These are phyloP conservation scores for Enteromius unitaeniatus DNA, from an alignment of 2,797 vertebrate species.

Conservation along the genomic window DNA sequence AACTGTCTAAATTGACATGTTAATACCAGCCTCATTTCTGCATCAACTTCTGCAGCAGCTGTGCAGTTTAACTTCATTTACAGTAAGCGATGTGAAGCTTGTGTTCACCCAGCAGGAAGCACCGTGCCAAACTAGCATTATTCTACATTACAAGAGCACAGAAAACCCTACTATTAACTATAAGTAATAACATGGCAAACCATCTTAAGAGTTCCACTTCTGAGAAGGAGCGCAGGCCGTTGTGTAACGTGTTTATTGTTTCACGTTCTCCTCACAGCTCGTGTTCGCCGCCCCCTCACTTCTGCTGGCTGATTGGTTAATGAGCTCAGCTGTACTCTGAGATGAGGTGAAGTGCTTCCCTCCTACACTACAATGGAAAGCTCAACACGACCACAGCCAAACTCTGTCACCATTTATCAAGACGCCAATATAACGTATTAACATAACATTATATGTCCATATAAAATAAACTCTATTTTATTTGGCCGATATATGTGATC, in stretches of 20 bases:
- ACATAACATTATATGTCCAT: neutral
- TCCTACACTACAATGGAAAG: constrained; percentile 69
- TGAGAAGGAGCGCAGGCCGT: constrained; percentile 21
- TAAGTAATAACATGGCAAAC: neutral
- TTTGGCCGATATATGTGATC: neutral
- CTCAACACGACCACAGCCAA: constrained; percentile 55
- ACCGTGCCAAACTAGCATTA: neutral
- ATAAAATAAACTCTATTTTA: neutral
- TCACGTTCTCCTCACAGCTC: constrained; percentile 60
- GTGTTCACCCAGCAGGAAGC: neutral
- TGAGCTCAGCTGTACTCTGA: constrained; percentile 64
- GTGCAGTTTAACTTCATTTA: neutral
- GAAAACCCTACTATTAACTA: neutral
- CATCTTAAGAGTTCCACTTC: constrained; percentile 15
- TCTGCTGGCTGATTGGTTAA: constrained; percentile 74
- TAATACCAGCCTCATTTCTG: neutral
- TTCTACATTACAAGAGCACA: neutral
- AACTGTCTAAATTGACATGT: constrained; percentile 6
- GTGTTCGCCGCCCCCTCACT: constrained; percentile 67
- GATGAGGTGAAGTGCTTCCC: constrained; percentile 67
- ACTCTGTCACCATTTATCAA: constrained; percentile 65
- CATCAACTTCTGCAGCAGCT: neutral
- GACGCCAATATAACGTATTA: constrained; percentile 29
- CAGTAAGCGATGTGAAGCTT: neutral
- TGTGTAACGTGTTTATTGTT: constrained; percentile 71